phyloP scores from a whole-genome alignment of 2,888 invertebrate species.

The Drosophila algonquin region DNA sequence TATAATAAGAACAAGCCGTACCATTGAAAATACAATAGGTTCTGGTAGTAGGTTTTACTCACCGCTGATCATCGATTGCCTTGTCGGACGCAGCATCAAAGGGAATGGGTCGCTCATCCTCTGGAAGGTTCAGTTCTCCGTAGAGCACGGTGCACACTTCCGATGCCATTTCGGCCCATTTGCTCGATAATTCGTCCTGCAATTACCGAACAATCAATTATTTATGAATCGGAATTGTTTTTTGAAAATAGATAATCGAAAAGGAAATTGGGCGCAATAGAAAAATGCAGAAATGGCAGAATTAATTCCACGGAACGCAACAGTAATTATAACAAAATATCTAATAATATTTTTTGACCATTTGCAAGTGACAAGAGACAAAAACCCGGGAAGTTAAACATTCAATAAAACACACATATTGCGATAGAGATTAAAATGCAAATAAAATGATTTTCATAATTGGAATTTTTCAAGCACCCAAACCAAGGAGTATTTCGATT shows the following conservation, averaged over 20 bases:
- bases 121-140: conserved; percentile 83
- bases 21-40: conserved; percentile 7
- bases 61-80: conserved; percentile 95
- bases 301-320: conserved; percentile 31
- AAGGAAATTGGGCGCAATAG: conserved; percentile 27
- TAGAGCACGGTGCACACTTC: conserved; percentile 87
- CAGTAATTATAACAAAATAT: conserved; percentile 30
- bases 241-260: conserved; percentile 33
- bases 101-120: conserved; percentile 87
- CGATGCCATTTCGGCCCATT: conserved; percentile 88
- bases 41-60: conserved; percentile 68
- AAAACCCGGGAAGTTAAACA: neutral
- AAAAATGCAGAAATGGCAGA: conserved; percentile 17
- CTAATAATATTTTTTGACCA: conserved; percentile 12
- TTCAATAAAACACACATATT: conserved; percentile 14
- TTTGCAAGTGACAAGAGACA: conserved; percentile 10
- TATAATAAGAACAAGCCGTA: conserved; percentile 48
- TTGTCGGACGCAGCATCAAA: conserved; percentile 94
- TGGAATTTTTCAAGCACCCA: neutral
- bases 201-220: conserved; percentile 30
- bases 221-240: conserved; percentile 24
- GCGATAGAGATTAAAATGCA: conserved; percentile 10
- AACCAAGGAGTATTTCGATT: conserved; percentile 2
- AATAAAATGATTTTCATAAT: conserved; percentile 22
- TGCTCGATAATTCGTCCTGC: conserved; percentile 84